Conservation (phyloP, 2,113 vertebrate species). For the Bubalus kerabau region DNA sequence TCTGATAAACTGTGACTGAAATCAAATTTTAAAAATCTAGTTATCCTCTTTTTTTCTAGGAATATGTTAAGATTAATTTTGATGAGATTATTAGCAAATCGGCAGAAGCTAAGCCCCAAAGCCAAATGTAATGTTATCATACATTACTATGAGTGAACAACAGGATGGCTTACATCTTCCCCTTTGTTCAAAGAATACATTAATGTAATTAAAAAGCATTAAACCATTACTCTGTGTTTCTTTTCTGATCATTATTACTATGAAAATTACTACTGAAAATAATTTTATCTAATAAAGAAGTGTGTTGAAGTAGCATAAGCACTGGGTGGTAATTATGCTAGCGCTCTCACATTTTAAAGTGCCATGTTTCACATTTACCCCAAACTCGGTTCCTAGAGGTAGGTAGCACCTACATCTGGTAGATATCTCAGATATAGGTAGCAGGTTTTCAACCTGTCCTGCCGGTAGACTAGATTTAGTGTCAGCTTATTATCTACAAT, state of each 20-base stretch:
- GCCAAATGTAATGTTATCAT: neutral
- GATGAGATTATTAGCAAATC: neutral
- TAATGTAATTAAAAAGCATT: neutral
- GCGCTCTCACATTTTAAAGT: neutral
- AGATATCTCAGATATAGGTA: neutral
- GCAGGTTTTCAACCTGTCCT: neutral
- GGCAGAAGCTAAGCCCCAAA: neutral
- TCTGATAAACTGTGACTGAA: neutral
- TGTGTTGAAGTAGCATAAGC: neutral
- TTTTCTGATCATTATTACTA: neutral
- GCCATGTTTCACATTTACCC: neutral
- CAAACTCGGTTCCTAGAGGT: neutral
- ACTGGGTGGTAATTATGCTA: neutral
- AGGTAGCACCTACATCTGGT: neutral
- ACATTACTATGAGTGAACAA: neutral
- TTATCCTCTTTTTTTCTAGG: neutral
- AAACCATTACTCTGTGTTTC: neutral
- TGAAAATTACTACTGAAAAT: neutral
- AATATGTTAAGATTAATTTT: conserved; percentile 14
- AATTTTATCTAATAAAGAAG: neutral
- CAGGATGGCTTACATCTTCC: neutral
- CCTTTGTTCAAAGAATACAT: neutral
- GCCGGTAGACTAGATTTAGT: neutral
- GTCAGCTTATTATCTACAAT: neutral
- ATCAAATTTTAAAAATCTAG: neutral